Evolutionary conservation across 2,888 invertebrate species (phyloP).

Genomic region (Mactromeris polynyma): DNA sequence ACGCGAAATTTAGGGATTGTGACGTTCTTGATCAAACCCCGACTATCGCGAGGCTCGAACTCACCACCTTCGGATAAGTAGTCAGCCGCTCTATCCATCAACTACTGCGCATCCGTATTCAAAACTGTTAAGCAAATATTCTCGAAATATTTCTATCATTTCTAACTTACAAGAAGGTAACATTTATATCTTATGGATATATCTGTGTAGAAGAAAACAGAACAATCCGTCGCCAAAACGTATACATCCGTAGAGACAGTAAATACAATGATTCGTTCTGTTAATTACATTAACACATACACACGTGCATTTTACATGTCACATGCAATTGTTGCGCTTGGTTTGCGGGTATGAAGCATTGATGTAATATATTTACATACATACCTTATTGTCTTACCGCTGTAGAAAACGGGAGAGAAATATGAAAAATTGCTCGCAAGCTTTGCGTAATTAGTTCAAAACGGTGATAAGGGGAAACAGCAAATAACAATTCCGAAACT

Average conservation of each 20-base stretch:
- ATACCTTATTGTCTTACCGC: slow-evolving; percentile 36
- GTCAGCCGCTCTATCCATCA: too few relatives aligned
- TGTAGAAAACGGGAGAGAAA: neutral
- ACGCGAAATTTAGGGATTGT: too few relatives aligned
- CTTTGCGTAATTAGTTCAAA: neutral
- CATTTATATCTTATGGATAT: neutral
- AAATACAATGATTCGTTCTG: neutral
- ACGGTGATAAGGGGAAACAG: neutral
- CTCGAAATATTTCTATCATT: too few relatives aligned
- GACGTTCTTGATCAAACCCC: too few relatives aligned
- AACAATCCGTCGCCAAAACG: neutral
- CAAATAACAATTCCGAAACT: neutral
- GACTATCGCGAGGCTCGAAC: too few relatives aligned
- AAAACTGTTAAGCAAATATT: too few relatives aligned
- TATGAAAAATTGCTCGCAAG: neutral
- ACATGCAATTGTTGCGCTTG: slow-evolving; percentile 17
- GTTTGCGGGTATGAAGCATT: slow-evolving; percentile 9
- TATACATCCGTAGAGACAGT: neutral
- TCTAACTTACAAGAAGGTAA: too few relatives aligned
- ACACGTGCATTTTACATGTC: slow-evolving; percentile 18
- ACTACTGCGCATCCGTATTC: too few relatives aligned
- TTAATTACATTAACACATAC: slow-evolving; percentile 13
- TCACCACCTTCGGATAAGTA: too few relatives aligned
- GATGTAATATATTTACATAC: slow-evolving; percentile 13
- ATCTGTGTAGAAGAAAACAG: neutral